A percentile compares a stretch with the other conserved stretches of the same genome.
These are phyloP conservation scores for Callaeas wilsoni DNA, from an alignment of 2,113 vertebrate species.

Conservation along the genomic window DNA sequence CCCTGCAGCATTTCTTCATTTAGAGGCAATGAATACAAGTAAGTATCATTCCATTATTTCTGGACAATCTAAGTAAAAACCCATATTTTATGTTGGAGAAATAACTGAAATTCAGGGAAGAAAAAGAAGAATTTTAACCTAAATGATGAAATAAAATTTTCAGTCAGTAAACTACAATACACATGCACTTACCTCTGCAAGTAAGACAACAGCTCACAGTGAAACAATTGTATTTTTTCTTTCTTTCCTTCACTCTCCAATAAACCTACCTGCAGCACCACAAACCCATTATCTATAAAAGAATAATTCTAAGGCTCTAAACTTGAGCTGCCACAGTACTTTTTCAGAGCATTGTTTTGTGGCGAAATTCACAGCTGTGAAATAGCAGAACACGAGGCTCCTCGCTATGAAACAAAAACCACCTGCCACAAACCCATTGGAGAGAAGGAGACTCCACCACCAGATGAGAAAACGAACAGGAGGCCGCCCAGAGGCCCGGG, in stretches of 20 bases:
- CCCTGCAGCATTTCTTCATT: background rate
- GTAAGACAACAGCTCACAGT: background rate
- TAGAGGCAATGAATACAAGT: background rate
- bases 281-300: background rate
- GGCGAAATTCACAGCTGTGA: background rate
- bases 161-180: background rate
- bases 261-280: background rate
- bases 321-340: background rate
- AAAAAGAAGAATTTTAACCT: background rate
- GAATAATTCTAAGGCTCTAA: background rate
- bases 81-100: background rate
- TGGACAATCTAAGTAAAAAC: background rate
- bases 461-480: background rate
- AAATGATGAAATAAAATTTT: background rate
- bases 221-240: background rate
- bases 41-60: background rate
- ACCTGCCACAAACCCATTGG: background rate
- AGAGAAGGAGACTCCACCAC: background rate
- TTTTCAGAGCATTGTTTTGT: background rate
- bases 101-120: background rate
- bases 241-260: background rate
- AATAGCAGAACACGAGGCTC: background rate
- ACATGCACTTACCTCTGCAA: accelerated
- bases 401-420: background rate
- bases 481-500: background rate